Evolutionary conservation across 1,140 invertebrate genomes (phyloP).

Genomic region (Penaeus indicus): DNA sequence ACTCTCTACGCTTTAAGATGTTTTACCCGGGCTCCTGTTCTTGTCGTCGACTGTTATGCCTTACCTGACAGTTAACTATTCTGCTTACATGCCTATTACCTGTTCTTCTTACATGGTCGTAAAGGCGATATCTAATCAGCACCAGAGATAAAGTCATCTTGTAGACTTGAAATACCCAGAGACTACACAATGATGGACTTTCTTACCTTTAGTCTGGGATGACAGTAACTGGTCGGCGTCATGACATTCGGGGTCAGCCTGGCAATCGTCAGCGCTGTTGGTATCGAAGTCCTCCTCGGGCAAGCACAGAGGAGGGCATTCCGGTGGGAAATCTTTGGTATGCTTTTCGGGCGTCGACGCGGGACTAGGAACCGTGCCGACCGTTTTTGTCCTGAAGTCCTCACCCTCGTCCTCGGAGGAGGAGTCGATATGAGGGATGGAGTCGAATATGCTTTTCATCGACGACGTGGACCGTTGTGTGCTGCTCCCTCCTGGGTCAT

Average conservation of each 20-base stretch:
- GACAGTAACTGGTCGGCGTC: background rate
- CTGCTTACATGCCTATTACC: no score
- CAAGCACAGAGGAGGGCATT: constrained; percentile 40
- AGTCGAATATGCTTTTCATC: constrained; percentile 37
- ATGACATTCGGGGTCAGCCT: no score
- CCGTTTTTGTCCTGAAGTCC: background rate
- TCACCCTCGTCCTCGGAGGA: constrained; percentile 41
- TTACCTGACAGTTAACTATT: no score
- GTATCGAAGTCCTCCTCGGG: constrained; percentile 47
- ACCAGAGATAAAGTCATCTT: no score
- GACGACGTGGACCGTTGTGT: background rate
- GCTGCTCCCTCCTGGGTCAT: constrained; percentile 6
- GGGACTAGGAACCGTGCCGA: no score
- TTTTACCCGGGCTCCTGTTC: no score
- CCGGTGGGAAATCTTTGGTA: constrained; percentile 5
- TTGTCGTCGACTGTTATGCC: no score
- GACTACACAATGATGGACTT: no score
- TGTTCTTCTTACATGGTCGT: no score
- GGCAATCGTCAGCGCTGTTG: background rate
- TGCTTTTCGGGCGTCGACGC: background rate
- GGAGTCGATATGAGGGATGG: constrained; percentile 57
- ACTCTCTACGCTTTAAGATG: no score
- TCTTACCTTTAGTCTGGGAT: background rate
- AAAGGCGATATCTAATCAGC: no score
- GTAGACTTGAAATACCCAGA: no score